Percentiles rank a stretch among this genome's conserved stretches.
Evolutionary conservation across 2,888 invertebrate genomes (phyloP).

Genomic region (Xestoiulus laeticollis): DNA sequence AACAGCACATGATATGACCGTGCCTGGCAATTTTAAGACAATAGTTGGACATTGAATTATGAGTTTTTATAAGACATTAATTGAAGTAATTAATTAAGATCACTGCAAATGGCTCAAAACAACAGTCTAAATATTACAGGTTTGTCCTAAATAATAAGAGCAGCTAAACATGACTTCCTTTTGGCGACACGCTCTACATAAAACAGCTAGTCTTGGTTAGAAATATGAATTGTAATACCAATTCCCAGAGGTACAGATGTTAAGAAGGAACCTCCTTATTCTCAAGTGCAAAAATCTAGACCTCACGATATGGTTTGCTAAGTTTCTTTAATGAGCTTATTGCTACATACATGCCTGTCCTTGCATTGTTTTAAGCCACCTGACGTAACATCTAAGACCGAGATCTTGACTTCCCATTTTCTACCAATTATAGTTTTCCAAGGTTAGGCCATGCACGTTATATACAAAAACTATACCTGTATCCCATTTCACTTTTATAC

Average conservation of each 20-base stretch:
- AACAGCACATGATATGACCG: too few species aligned
- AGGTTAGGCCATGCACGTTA: not conserved
- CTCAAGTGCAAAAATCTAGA: not conserved
- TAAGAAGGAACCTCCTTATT: not conserved
- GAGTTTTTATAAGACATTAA: too few species aligned
- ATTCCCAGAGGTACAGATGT: not conserved
- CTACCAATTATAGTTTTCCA: not conserved
- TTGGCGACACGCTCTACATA: slow-evolving; percentile 23
- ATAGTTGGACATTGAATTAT: too few species aligned
- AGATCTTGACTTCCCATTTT: slow-evolving; percentile 43
- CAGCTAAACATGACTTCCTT: not conserved
- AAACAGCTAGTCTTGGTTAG: not conserved
- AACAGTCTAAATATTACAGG: too few species aligned
- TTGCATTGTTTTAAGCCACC: slow-evolving; percentile 22
- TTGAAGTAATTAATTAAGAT: too few species aligned
- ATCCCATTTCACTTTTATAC: not conserved
- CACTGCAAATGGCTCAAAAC: too few species aligned
- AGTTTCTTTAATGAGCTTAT: not conserved
- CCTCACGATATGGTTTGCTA: slow-evolving; percentile 28
- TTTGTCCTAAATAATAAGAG: too few species aligned
- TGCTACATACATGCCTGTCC: not conserved
- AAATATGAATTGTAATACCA: not conserved
- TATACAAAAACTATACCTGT: not conserved
- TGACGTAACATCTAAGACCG: slow-evolving; percentile 15
- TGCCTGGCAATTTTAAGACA: too few species aligned